Base-by-base conservation (phyloP, 2,113 vertebrate species). In the Myrmecophaga tridactyla region DNA sequence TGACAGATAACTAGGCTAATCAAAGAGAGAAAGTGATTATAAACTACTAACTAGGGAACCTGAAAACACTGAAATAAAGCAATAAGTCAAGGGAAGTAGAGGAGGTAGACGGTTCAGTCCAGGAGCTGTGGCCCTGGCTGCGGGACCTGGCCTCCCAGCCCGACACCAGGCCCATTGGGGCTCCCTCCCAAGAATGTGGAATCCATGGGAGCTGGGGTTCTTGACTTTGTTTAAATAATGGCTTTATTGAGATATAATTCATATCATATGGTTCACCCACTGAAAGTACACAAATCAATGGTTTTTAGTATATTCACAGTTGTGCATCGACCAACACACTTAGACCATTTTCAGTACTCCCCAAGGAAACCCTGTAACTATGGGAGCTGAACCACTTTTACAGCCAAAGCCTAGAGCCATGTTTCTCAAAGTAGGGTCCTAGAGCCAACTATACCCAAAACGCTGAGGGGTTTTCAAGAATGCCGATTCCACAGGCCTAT, bases 331-430 rank as follows among this genome's bases (percentile, higher is more conserved):
- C 39, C 72, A 31, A 17, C 27, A 76, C 7, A 0, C 78, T 23
- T 1, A 91, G 87, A 77, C 73, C 51, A 36, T 51, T 89, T 84
- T 53, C 41, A 62, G 86, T 85, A 75, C 27, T 34, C 58, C 34
- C 20, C 5, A 65, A 92, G 48, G 75, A 60, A 63, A 43, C 43
- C 75, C 9, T 20, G 41, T 9, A 43, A 83, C 58, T 39, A 12
- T 1, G 39, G 85, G 31, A 84, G 51, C 46, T 13, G 7, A 82
- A 92, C 77, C 72, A 43, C 65, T 25, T 41, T 76, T 73, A 86
- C 11, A n/a, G 82, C 12, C 36, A 39, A 18, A 48, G 84, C 11
- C 20, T 29, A 62, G 34, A 36, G n/a, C 34, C 18, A 29, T 4
- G 25, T 41, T 70, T 87, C 58, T 67, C 73, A 48, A 75, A 89